These are phyloP conservation scores for Todiramphus chloris DNA, from an alignment of 2,113 vertebrate genomes.

Conservation along the genomic window DNA sequence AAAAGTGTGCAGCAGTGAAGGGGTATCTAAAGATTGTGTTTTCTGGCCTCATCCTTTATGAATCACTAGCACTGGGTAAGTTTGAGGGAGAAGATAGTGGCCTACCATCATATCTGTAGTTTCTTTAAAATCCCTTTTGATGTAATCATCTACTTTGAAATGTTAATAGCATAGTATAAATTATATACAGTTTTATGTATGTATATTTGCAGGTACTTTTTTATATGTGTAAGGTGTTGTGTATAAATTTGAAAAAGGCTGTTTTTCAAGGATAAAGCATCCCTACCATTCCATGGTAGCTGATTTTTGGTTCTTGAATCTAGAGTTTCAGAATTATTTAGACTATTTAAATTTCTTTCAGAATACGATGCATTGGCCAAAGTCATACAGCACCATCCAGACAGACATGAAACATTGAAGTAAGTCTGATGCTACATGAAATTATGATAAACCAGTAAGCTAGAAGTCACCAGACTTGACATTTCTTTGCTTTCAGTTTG, in stretches of 20 bases:
- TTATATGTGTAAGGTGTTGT: background rate
- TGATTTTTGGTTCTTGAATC: background rate
- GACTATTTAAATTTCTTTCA: constrained; percentile 66
- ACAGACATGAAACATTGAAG: constrained; percentile 95
- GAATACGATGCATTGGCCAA: constrained; percentile 98
- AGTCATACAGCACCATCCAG: constrained; percentile 96
- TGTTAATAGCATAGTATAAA: background rate
- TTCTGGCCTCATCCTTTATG: background rate
- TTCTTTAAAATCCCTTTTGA: background rate
- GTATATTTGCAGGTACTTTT: background rate
- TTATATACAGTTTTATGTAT: background rate
- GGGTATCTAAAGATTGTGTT: background rate
- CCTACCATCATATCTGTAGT: background rate
- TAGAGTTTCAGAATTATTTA: background rate
- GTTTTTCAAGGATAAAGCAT: background rate
- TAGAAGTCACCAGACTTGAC: background rate
- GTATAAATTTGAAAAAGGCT: background rate
- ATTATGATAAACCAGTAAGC: background rate
- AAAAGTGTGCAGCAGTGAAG: background rate
- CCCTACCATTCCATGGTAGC: background rate
- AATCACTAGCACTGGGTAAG: background rate
- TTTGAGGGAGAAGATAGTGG: background rate
- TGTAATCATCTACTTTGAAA: background rate
- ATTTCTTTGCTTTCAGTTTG: background rate
- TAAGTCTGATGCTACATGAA: constrained; percentile 71